phyloP scores from a whole-genome alignment of 2,113 vertebrate species.

The Vulpes lagopus region DNA sequence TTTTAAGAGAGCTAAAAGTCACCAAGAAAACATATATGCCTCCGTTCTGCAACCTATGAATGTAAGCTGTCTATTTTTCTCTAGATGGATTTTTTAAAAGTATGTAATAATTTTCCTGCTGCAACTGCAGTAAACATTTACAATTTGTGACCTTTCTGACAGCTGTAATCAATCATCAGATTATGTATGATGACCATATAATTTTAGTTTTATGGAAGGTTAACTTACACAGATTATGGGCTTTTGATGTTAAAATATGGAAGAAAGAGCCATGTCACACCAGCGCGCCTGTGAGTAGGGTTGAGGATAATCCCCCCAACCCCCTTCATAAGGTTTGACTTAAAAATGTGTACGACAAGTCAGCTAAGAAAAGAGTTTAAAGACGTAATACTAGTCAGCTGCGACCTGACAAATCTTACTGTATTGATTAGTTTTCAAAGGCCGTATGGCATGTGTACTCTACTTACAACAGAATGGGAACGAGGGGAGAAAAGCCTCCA shows the following conservation, averaged over 20 bases:
- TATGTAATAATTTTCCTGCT: slow-evolving; percentile 74
- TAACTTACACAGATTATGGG: slow-evolving; percentile 85
- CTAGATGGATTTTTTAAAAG: slow-evolving; percentile 67
- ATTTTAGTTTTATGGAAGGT: slow-evolving; percentile 87
- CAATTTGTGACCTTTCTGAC: slow-evolving; percentile 81
- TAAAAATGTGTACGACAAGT: slow-evolving; percentile 84
- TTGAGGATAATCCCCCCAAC: slow-evolving; percentile 60
- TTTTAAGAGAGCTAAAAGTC: slow-evolving; percentile 83
- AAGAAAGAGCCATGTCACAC: slow-evolving; percentile 78
- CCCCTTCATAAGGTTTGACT: slow-evolving; percentile 85
- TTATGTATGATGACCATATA: slow-evolving; percentile 86
- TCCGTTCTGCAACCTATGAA: slow-evolving; percentile 62
- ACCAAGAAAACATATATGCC: slow-evolving; percentile 73
- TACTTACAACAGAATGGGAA: slow-evolving; percentile 84
- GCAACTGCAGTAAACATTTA: slow-evolving; percentile 81
- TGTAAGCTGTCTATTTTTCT: slow-evolving; percentile 72
- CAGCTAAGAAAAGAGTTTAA: slow-evolving; percentile 84
- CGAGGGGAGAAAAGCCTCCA: slow-evolving; percentile 80
- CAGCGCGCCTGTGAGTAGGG: slow-evolving; percentile 73
- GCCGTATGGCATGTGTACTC: slow-evolving; percentile 84
- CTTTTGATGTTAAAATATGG: slow-evolving; percentile 85
- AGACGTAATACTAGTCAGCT: slow-evolving; percentile 85
- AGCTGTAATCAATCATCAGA: slow-evolving; percentile 86
- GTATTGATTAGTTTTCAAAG: slow-evolving; percentile 89
- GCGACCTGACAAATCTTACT: slow-evolving; percentile 87